Evolutionary conservation across 2,113 vertebrate genomes (phyloP).

Genomic region (Brevimyrus niger): DNA sequence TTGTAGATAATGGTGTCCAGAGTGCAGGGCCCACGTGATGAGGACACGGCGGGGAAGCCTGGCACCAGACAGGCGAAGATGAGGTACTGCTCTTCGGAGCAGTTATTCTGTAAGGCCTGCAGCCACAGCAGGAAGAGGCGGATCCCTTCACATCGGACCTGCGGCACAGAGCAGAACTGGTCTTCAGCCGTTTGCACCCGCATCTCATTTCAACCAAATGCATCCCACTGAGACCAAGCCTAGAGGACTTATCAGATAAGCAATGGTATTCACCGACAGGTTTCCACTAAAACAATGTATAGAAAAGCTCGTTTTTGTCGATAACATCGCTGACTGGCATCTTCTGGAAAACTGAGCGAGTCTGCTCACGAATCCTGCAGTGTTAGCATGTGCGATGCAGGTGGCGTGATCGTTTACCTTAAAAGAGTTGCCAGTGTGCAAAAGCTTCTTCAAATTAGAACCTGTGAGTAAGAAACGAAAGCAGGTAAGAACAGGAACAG

Average conservation of each 20-base stretch:
- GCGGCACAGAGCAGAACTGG: background rate
- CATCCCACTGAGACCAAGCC: background rate
- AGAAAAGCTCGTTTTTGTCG: background rate
- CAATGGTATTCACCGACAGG: background rate
- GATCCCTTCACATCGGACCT: conserved; percentile 97
- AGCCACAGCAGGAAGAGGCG: conserved; percentile 95
- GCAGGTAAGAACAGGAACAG: background rate
- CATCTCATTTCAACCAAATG: background rate
- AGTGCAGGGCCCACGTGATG: conserved; percentile 81
- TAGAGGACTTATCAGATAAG: background rate
- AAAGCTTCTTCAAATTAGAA: conserved; percentile 95
- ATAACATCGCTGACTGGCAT: background rate
- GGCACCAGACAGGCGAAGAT: conserved; percentile 94
- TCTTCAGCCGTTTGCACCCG: background rate
- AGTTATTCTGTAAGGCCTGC: conserved; percentile 90
- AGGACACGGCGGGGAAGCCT: conserved; percentile 82
- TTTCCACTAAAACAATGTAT: background rate
- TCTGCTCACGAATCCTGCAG: background rate
- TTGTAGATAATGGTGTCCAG: conserved; percentile 87
- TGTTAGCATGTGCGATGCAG: background rate
- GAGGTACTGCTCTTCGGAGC: conserved; percentile 86
- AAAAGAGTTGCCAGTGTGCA: conserved; percentile 97
- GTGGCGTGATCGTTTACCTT: conserved; percentile 66
- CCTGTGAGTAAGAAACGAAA: conserved; percentile 55
- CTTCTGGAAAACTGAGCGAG: background rate